Base-by-base conservation (phyloP, 2,888 invertebrate species). In the Platycheirus albimanus region DNA sequence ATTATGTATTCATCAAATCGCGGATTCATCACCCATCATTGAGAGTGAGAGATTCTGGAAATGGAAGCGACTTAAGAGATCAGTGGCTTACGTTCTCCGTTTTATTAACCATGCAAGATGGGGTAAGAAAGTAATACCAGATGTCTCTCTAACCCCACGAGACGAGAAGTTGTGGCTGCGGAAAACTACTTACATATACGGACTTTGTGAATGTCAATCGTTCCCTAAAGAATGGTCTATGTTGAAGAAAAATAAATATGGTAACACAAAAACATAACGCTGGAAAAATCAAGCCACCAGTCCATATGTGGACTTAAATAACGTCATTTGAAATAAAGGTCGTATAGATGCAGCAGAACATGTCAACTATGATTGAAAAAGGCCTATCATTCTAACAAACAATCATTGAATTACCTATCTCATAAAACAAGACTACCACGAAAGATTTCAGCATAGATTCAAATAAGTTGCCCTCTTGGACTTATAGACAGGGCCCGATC, bases 291-390 rank as follows among this genome's bases (percentile, higher is more conserved):
- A 24, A 49, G 24, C 1, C 28, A 20, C 47, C n/a, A 47, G 47
- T 7, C 52, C 76, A 4, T 70, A 33, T n/a, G 8, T 70, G 8
- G 80, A 85, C 33, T 45, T 54, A 38, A 28, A 71, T 0, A 63
- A 69, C 4, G 4, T 76, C 3, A 38, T 80, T 33, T 20, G 74
- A 3, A 54, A 58, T 19, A 67, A 52, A 56, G 67, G 71, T 4
- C 67, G 78, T 28, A 79, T 64, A 33, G 80, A 80, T 11, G 67
- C 54, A 45, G 71, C 51, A 0, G n/a, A n/a, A n/a, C n/a, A n/a
- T n/a, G n/a, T n/a, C n/a, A n/a, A n/a, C 17, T 5, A 47, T 24
- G 36, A 61, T 33, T 19, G 19, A 5, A 51, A 28, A 52, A 2
- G 43, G 28, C 75, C 75, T 10, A 63, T 81, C 7, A 67, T 63